Evolutionary conservation across 2,888 invertebrate species (phyloP), one percentile per base, ranked within the genome.

Genomic region (Synergus itoensis): DNA sequence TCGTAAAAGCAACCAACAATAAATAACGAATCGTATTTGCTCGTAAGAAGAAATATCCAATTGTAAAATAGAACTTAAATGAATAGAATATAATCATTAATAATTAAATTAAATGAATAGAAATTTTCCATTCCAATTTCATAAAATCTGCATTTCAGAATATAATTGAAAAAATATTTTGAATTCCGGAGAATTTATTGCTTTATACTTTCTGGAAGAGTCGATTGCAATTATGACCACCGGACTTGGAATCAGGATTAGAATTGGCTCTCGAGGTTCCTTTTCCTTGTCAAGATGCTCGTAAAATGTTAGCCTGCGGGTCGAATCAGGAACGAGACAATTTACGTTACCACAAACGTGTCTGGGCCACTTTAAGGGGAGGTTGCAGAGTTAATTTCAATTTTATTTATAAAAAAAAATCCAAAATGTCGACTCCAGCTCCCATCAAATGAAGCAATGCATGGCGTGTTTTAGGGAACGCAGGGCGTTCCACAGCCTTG

Each of bases 181-280:
- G n/a, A 53, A 48, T 48, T 48, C 48, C 48, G 9, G n/a, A 57
- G 57, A 57, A 18, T 57, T 57, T 9, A 57, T 57, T 57, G 57
- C 18, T 57, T 57, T 1, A 57, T 57, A 62, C 28, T 62, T 62
- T 21, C 21, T 28, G 12, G 28, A 62, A 62, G 62, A 62, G 62
- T 21, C 21, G 12, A 62, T 62, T 14, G 3, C 14, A 21, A 28
- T 60, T 21, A 62, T 62, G 28, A 28, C 62, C 62, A 62, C 62
- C 28, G 21, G 62, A 62, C 21, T 62, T 21, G 62, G 21, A 62
- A 62, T 62, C 21, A 62, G 62, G 62, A 62, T 62, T 62, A 62
- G 62, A 62, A 62, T 12, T 28, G 62, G 62, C 7, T 28, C 28
- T 62, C 62, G 18, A 12, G 62, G 14, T 62, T 62, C 28, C 18